These are phyloP conservation scores for Nymphalis io DNA, from an alignment of 1,140 invertebrate species.

Conservation along the genomic window DNA sequence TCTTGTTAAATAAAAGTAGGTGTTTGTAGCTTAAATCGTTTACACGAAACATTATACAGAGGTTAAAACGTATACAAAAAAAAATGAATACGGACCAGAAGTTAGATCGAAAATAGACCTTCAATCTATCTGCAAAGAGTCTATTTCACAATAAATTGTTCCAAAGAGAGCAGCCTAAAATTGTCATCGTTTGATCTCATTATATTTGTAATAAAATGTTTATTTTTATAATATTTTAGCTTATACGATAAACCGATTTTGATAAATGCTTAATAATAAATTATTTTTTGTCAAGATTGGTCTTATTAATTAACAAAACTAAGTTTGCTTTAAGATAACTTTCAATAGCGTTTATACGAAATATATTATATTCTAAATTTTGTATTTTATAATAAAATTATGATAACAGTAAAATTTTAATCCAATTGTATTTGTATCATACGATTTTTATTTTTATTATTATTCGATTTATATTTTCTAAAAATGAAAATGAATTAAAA, in stretches of 20 bases:
- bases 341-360: background rate
- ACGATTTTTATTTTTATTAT: background rate
- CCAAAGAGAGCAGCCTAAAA: conserved; percentile 79
- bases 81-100: conserved; percentile 18
- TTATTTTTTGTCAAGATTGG: conserved; percentile 50
- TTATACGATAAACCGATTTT: conserved; percentile 44
- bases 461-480: background rate
- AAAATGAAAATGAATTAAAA: background rate
- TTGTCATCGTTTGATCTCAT: conserved; percentile 79
- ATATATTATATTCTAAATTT: background rate
- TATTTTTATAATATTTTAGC: conserved; percentile 53
- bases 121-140: conserved; percentile 40
- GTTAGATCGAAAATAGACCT: conserved; percentile 40
- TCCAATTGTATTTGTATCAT: conserved; percentile 1
- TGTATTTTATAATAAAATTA: conserved; percentile 8
- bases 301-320: conserved; percentile 46
- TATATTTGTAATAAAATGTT: conserved; percentile 73
- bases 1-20: background rate
- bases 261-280: conserved; percentile 58
- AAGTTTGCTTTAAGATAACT: conserved; percentile 31
- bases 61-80: background rate
- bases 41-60: conserved; percentile 25
- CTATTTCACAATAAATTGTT: conserved; percentile 69
- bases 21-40: conserved; percentile 9
- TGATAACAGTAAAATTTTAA: background rate